Evolutionary conservation across 1,140 invertebrate species (phyloP).

Genomic region (Zeugodacus cucurbitae): DNA sequence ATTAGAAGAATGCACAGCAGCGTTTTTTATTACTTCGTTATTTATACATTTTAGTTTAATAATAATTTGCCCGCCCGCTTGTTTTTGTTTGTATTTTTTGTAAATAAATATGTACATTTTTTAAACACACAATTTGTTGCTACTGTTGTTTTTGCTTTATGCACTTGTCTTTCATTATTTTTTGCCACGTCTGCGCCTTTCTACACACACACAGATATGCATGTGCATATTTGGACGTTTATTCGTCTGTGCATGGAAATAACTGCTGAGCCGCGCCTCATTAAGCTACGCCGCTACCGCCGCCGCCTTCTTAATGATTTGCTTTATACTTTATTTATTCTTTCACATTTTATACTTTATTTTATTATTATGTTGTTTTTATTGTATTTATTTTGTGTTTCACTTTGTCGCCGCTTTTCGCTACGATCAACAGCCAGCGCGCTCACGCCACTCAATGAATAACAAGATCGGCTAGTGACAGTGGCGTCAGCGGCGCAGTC

Average conservation of each 20-base stretch:
- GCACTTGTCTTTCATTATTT: neutral
- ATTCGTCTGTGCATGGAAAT: neutral
- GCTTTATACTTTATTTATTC: neutral
- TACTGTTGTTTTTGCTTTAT: neutral
- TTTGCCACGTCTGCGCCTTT: slow-evolving; percentile 1
- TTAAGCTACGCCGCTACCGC: neutral
- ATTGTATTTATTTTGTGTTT: neutral
- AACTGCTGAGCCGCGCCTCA: neutral
- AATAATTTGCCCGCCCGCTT: slow-evolving; percentile 5
- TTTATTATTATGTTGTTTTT: neutral
- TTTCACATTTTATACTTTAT: neutral
- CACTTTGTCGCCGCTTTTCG: neutral
- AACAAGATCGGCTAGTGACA: neutral
- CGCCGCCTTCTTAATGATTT: neutral
- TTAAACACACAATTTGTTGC: neutral
- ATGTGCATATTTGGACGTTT: neutral
- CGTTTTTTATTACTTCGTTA: slow-evolving; percentile 33
- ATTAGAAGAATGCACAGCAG: slow-evolving; percentile 27
- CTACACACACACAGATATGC: neutral
- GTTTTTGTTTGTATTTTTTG: neutral
- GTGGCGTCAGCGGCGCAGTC: neutral
- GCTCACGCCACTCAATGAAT: neutral
- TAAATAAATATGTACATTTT: neutral
- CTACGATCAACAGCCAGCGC: neutral
- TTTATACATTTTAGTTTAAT: neutral